Base-by-base conservation (phyloP, 2,113 vertebrate genomes). In the Sterrhoptilus dennistouni region DNA sequence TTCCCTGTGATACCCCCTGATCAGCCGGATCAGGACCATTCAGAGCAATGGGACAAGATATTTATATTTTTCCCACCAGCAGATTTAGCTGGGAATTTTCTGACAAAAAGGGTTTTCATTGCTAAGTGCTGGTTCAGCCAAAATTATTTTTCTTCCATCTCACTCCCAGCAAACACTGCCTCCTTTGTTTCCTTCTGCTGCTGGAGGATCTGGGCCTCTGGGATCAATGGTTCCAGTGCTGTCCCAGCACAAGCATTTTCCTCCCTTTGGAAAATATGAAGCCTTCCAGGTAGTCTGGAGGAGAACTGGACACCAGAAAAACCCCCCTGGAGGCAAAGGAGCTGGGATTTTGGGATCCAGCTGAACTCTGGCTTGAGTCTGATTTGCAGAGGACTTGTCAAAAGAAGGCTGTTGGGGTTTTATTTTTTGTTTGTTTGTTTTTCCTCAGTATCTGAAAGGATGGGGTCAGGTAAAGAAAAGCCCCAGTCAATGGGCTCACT, bases 61-160 rank as follows among this genome's bases (percentile, higher is more conserved):
- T 88, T 83, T 80, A 1, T 78, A n/a, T 81, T 91, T 91, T 80
- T 61, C 64, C 60, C 68, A 89, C 54, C 80, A 25, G 33, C n/a
- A 54, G 72, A 36, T 28, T 74, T 84, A 64, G 64, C 56, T 87
- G 84, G 70, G 91, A 87, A 56, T 89, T 91, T 82, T 95, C 49
- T 91, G 69, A 91, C 93, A 91, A 72, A 92, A 97, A 84, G 20
- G 18, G 40, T 92, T 96, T 97, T 96, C 94, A 94, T 76, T 97
- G 74, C 31, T 65, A 79, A 91, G 90, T 87, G 83, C 84, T 57
- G 49, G 40, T 93, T 78, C 90, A 96, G 94, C 86, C 91, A 95
- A 93, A 95, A 94, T 94, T 71, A 87, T 79, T 97, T 97, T 96
- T 92, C 87, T 95, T 95, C 91, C 93, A 95, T 92, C 80, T 87